phyloP scores from a whole-genome alignment of 1,140 invertebrate genomes.

The Brachionus paranguensis region DNA sequence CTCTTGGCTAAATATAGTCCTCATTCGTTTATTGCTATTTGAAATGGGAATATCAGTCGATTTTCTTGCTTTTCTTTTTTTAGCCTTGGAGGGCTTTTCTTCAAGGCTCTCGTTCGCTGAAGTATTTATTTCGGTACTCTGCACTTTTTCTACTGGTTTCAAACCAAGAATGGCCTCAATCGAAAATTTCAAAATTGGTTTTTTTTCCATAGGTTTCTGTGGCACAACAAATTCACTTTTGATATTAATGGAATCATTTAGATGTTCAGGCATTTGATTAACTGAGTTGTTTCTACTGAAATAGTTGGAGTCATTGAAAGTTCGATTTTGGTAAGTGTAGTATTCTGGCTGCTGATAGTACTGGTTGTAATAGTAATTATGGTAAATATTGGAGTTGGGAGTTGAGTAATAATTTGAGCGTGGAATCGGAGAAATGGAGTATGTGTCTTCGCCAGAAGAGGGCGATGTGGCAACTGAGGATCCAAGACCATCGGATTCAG shows the following conservation, averaged over 20 bases:
- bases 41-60: neutral
- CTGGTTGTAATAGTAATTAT: neutral
- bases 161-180: neutral
- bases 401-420: neutral
- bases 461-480: neutral
- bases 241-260: neutral
- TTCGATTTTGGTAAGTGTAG: neutral
- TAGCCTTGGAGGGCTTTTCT: neutral
- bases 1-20: constrained; percentile 88
- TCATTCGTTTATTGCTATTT: constrained; percentile 65
- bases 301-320: neutral
- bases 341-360: neutral
- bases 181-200: neutral
- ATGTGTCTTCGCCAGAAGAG: neutral
- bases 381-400: neutral
- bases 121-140: neutral
- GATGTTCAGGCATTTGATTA: neutral
- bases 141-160: neutral
- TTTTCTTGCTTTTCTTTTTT: neutral
- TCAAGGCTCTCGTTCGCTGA: neutral
- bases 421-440: neutral
- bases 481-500: neutral
- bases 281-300: neutral
- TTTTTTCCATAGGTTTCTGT: neutral
- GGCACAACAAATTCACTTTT: neutral